phyloP scores from a whole-genome alignment of 2,888 invertebrate genomes.

The Hydriomena furcata region DNA sequence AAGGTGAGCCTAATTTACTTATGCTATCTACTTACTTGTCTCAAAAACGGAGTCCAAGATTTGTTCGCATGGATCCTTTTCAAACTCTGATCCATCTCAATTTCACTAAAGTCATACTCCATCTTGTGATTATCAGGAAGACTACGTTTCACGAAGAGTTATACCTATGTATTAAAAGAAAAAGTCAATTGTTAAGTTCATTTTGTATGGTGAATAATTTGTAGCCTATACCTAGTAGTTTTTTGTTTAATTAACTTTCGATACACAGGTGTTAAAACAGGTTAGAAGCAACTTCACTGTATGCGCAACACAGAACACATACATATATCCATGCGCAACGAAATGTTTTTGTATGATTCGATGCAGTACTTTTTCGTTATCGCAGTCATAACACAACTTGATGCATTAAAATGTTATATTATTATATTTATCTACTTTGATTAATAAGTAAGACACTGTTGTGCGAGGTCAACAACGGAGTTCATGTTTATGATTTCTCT shows the following conservation, averaged over 20 bases:
- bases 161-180: not conserved
- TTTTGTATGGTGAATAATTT: no score
- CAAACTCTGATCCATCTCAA: constrained; percentile 21
- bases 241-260: not conserved
- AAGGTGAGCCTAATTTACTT: no score
- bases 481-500: constrained; percentile 9
- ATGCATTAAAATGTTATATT: not conserved
- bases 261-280: not conserved
- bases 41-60: constrained; percentile 37
- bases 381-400: not conserved
- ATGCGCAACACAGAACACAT: no score
- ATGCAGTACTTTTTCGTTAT: not conserved
- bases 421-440: not conserved
- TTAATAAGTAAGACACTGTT: constrained; percentile 14
- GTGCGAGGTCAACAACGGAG: constrained; percentile 7
- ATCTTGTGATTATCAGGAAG: constrained; percentile 13
- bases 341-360: constrained; percentile 4
- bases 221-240: no score
- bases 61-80: constrained; percentile 11
- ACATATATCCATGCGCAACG: not conserved
- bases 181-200: not conserved
- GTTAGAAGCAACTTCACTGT: constrained; percentile 5
- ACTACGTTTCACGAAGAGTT: not conserved
- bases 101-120: constrained; percentile 27
- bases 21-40: constrained; percentile 36